Evolutionary conservation across 2,797 vertebrate species (phyloP).

Genomic region (Ptychadena robeensis): DNA sequence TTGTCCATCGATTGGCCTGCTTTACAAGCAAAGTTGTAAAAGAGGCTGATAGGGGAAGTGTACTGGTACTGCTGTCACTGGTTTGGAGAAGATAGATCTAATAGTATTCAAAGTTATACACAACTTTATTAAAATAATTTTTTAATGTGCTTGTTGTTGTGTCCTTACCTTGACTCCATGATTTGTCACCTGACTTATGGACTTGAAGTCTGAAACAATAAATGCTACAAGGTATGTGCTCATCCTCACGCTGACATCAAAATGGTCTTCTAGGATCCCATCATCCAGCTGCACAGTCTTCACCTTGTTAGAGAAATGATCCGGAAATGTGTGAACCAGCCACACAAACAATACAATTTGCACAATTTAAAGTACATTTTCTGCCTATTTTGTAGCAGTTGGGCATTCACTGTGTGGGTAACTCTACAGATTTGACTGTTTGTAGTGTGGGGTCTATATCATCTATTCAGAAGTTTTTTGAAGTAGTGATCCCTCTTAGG

Average conservation of each 20-base stretch:
- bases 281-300: conserved; percentile 77
- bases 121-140: not conserved
- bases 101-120: not conserved
- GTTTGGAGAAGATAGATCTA: not conserved
- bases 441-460: not conserved
- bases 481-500: not conserved
- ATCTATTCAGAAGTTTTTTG: not conserved
- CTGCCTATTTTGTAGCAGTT: too few species aligned
- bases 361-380: too few species aligned
- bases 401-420: not conserved
- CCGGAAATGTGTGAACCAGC: not conserved
- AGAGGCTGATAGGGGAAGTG: too few species aligned
- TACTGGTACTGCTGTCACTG: too few species aligned
- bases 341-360: not conserved
- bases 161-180: conserved; percentile 78
- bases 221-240: conserved; percentile 93
- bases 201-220: conserved; percentile 89
- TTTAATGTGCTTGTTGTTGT: not conserved
- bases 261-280: conserved; percentile 86
- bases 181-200: conserved; percentile 83
- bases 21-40: too few species aligned
- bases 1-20: too few species aligned
- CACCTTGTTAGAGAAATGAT: conserved; percentile 71
- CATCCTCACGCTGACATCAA: conserved; percentile 89
- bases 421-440: not conserved